phyloP scores from a whole-genome alignment of 1,140 invertebrate species.

The Oscheius sp. region DNA sequence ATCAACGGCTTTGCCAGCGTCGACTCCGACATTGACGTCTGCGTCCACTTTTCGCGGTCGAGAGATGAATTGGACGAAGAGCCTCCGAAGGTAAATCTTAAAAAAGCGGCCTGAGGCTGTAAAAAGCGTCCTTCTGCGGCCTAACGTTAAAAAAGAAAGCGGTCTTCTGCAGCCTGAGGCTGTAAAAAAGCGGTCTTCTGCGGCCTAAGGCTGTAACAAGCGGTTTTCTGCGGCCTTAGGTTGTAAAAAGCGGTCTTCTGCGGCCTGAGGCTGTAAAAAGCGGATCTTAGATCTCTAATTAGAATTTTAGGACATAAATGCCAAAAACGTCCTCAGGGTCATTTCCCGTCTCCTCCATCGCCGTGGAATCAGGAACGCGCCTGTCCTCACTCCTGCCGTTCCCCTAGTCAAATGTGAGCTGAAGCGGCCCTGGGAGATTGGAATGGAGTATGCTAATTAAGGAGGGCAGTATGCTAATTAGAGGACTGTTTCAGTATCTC shows the following conservation, averaged over 20 bases:
- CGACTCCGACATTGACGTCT: not conserved
- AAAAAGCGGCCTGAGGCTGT: too few species aligned
- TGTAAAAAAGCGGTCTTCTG: not conserved
- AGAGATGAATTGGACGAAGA: not conserved
- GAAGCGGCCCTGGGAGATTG: too few species aligned
- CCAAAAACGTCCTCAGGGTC: not conserved
- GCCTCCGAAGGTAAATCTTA: not conserved
- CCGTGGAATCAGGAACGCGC: conserved; percentile 68
- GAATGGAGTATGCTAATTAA: too few species aligned
- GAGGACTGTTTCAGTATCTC: conserved; percentile 75
- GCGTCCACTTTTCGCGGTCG: not conserved
- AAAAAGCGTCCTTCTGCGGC: not conserved
- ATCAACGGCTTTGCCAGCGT: not conserved
- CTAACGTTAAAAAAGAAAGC: not conserved
- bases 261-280: not conserved
- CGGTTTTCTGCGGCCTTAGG: not conserved
- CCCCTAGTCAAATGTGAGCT: too few species aligned
- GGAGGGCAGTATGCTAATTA: too few species aligned
- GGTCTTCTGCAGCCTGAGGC: not conserved
- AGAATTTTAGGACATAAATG: not conserved
- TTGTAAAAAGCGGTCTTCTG: not conserved
- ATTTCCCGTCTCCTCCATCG: not conserved
- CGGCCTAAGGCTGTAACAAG: too few species aligned
- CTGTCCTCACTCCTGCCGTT: not conserved
- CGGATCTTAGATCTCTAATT: not conserved